Percentiles rank a stretch among this genome's conserved stretches.
phyloP scores from a whole-genome alignment of 2,797 vertebrate species.

The Tachyglossus aculeatus region DNA sequence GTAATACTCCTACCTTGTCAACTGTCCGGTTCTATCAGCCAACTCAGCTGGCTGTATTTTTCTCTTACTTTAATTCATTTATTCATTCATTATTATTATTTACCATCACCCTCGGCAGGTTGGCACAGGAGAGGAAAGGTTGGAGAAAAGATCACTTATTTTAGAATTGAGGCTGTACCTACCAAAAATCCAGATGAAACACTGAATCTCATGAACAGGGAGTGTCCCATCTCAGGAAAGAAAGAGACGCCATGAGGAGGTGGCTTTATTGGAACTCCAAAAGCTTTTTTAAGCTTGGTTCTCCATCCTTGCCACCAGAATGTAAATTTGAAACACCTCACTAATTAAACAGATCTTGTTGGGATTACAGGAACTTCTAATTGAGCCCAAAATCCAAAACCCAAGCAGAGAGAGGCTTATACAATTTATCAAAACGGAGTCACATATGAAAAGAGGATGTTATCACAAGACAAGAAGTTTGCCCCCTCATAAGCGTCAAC shows the following conservation, averaged over 20 bases:
- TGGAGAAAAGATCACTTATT: conserved; percentile 99
- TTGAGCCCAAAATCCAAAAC: conserved; percentile 99
- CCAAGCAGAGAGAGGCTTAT: conserved; percentile 99
- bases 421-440: conserved; percentile 99
- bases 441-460: conserved; percentile 99
- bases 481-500: conserved; percentile 88
- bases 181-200: conserved; percentile 98
- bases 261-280: conserved; percentile 94
- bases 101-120: conserved; percentile 98
- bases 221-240: conserved; percentile 97
- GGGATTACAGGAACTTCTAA: conserved; percentile 99
- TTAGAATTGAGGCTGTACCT: conserved; percentile 97
- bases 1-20: too few species aligned
- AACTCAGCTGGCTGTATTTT: too few species aligned
- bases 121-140: conserved; percentile 98
- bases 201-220: conserved; percentile 99
- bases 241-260: conserved; percentile 99
- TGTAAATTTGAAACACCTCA: conserved; percentile 99
- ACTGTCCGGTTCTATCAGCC: too few species aligned
- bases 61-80: conserved; percentile 92
- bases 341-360: conserved; percentile 92
- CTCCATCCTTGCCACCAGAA: conserved; percentile 97
- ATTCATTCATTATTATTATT: too few species aligned
- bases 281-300: conserved; percentile 99
- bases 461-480: conserved; percentile 99